phyloP scores from a whole-genome alignment of 2,797 vertebrate genomes.

The Coregonus sp. region DNA sequence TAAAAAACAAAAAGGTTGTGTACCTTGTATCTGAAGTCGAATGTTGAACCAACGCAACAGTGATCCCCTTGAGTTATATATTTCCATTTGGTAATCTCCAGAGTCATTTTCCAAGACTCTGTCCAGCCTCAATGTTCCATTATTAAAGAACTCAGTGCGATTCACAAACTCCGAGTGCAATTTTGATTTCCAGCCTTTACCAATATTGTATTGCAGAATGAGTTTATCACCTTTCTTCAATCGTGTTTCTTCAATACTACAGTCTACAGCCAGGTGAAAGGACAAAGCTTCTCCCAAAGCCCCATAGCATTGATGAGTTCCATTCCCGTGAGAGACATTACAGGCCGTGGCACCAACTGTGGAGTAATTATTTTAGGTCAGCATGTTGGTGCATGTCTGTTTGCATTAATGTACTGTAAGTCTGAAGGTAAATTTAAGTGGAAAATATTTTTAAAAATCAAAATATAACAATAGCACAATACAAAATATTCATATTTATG shows the following conservation, averaged over 20 bases:
- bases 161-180: not conserved
- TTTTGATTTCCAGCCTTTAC: not conserved
- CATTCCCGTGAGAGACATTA: not conserved
- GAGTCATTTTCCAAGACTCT: not conserved
- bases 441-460: not conserved
- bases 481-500: not conserved
- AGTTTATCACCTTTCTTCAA: not conserved
- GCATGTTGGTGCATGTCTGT: not conserved
- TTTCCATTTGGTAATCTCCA: not conserved
- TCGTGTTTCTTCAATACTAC: no score
- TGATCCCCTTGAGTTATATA: not conserved
- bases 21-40: slow-evolving; percentile 1
- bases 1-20: not conserved
- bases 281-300: not conserved
- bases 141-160: not conserved
- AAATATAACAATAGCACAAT: not conserved
- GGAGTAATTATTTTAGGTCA: not conserved
- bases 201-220: not conserved
- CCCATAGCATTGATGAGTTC: not conserved
- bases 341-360: not conserved
- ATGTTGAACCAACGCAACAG: not conserved
- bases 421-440: not conserved
- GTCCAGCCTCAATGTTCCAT: not conserved
- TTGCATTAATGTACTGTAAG: not conserved
- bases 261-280: not conserved